Evolutionary conservation across 2,888 invertebrate genomes (phyloP), one percentile per base, ranked within the genome.

Genomic region (Xylophagus ater): DNA sequence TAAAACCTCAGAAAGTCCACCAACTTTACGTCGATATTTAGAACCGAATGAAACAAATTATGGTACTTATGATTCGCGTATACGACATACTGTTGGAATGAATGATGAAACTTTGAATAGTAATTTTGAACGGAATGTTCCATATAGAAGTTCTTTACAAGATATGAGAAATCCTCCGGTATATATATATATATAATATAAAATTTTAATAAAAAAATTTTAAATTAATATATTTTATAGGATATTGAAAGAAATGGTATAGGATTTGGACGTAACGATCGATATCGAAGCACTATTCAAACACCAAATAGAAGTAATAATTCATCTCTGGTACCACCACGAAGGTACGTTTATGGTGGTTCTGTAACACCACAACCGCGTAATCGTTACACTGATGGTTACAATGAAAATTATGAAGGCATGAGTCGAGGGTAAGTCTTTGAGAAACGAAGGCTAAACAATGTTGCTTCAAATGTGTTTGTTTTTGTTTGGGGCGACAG

Each of bases 361-460:
- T 71, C 72, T 36, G 58, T 72, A 41, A 73, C 74, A 34, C 73
- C 73, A 15, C 65, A 72, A 42, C 71, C 72, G 30, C 61, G 69
- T 29, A 68, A 69, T 23, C 66, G 72, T 45, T 71, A 70, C 52
- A 47, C n/a, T n/a, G n/a, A 47, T 42, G 47, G 37, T 49, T 44
- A 46, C 50, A 56, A 54, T 42, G 45, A 45, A 25, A 34, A 40
- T 34, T 33, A 34, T 43, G 31, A 69, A 68, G 51, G 69, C 69
- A 53, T 66, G 69, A 33, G 56, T 46, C 58, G 66, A 41, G 69
- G 69, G 53, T 50, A 42, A 65, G 45, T 69, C n/a, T n/a, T n/a
- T n/a, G n/a, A n/a, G n/a, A n/a, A n/a, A n/a, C n/a, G n/a, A n/a
- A n/a, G n/a, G n/a, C n/a, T n/a, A n/a, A n/a, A n/a, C n/a, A n/a